Base-by-base conservation (phyloP, 1,140 invertebrate genomes). In the Drosophila nikananu region DNA sequence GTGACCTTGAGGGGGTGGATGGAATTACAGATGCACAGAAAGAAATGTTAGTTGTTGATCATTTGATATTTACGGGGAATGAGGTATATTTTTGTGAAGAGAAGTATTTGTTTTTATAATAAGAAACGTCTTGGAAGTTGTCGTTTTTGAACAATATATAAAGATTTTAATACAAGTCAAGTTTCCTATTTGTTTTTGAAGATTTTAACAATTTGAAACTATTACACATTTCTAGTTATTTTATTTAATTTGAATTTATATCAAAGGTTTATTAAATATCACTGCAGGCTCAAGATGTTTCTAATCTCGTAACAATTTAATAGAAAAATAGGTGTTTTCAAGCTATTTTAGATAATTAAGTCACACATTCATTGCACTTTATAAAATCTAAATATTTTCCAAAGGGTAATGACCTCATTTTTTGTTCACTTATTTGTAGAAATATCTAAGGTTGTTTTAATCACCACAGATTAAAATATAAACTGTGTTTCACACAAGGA, bases 1-100 rank as follows among this genome's bases (percentile, higher is more conserved):
- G 39, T 54, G 81, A 70, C 86, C 86, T 90, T 90, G 86, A 15
- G 49, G 17, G 64, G 57, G 49, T 76, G 74, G 78, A 81, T 90
- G 81, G 58, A 70, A 77, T 90, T 91, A 86, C 86, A 86, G 52
- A 44, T 73, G 64, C 63, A 72, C 81, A 60, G 41, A 19, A 44
- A 30, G 13, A 32, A 62, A 62, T 12, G 9, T 0, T 2, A 15
- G 6, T 15, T 2, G 15, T 32, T 54, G 19, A 55, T 17, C 13
- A 55, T 55, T 55, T 55, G 52, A 55, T 37, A 37, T 23, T 37
- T n/a, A 17, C 6, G 10, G 19, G 19, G 8, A 17, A 51, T n/a
- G 9, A 17, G 7, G 39, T 35, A 44, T 54, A 60, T 48, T 13
- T 4, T 13, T 19, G 10, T 21, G 17, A 17, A 3, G 10, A 32